These are phyloP conservation scores for Lerista edwardsae DNA, from an alignment of 2,797 vertebrate genomes.

Conservation along the genomic window DNA sequence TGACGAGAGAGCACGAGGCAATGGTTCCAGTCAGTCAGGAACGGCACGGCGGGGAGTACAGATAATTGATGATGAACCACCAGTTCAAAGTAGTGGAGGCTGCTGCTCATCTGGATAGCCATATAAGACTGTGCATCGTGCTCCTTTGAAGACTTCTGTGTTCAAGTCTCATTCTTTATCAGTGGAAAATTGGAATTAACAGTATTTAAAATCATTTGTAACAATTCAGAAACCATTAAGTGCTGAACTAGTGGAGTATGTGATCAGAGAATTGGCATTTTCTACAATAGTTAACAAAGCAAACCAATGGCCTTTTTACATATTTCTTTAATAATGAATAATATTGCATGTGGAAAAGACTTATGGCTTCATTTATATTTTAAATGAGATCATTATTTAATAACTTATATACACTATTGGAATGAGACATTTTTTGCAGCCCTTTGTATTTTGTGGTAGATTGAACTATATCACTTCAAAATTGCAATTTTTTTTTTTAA, in stretches of 20 bases:
- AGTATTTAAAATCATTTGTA: constrained; percentile 83
- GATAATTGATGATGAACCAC: constrained; percentile 95
- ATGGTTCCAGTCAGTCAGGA: constrained; percentile 88
- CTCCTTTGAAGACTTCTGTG: constrained; percentile 84
- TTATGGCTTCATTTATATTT: constrained; percentile 89
- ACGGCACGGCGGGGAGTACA: constrained; percentile 89
- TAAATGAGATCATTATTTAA: constrained; percentile 90
- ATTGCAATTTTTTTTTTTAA: constrained; percentile 74
- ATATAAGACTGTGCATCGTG: constrained; percentile 78
- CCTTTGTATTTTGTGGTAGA: constrained; percentile 85
- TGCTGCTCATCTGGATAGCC: constrained; percentile 93
- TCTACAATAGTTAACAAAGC: constrained; percentile 84
- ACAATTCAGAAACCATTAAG: constrained; percentile 84
- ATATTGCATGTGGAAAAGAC: constrained; percentile 90
- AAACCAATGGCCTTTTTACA: constrained; percentile 86
- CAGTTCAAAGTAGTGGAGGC: constrained; percentile 85
- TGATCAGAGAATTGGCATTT: constrained; percentile 86
- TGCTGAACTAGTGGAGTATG: constrained; percentile 83
- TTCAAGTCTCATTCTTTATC: constrained; percentile 82
- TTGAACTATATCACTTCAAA: constrained; percentile 80
- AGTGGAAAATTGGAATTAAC: constrained; percentile 84
- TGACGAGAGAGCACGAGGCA: constrained; percentile 93
- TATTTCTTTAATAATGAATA: constrained; percentile 82
- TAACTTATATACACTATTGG: constrained; percentile 88
- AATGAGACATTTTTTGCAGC: constrained; percentile 82